phyloP scores from a whole-genome alignment of 2,797 vertebrate genomes.

The Pseudochirops corinnae region DNA sequence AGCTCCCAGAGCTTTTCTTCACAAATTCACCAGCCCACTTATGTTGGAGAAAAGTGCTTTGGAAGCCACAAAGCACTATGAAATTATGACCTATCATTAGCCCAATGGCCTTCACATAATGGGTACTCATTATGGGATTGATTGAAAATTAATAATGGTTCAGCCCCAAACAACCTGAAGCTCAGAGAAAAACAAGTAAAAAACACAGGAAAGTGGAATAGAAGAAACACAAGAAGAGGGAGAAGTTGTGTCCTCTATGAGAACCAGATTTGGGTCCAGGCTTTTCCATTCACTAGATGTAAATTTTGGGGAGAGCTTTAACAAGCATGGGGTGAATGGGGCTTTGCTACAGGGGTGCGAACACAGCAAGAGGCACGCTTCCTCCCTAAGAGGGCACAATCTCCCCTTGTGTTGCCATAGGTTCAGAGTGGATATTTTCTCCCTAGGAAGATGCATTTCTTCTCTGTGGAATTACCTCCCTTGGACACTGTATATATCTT shows the following conservation, averaged over 20 bases:
- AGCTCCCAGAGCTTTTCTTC: background rate
- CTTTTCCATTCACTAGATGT: background rate
- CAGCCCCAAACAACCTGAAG: background rate
- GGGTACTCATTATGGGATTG: background rate
- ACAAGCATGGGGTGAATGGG: background rate
- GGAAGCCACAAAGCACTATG: background rate
- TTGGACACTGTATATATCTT: background rate
- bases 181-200: background rate
- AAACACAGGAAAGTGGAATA: background rate
- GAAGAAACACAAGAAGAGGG: background rate
- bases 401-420: background rate
- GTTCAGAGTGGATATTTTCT: background rate
- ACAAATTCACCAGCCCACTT: background rate
- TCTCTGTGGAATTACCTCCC: background rate
- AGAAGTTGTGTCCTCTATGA: background rate
- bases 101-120: background rate
- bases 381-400: background rate
- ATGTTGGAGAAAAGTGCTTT: background rate
- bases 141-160: background rate
- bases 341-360: background rate
- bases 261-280: background rate
- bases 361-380: background rate
- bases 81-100: background rate
- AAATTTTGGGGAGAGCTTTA: background rate
- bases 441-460: background rate